Conservation (phyloP, 2,797 vertebrate genomes). For the Epinephelus malabaricus region DNA sequence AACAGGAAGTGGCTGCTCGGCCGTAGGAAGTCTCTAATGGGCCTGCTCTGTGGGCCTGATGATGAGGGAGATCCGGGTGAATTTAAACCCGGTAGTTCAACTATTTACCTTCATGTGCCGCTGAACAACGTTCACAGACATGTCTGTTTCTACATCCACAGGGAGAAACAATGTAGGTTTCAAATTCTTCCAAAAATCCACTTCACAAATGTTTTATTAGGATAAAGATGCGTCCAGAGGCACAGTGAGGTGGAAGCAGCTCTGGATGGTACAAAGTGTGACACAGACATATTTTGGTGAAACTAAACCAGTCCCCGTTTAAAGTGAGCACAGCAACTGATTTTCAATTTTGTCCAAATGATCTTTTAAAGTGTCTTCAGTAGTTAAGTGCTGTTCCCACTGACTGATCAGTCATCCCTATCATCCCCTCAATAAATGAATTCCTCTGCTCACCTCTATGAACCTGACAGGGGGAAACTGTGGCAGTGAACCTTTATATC, state of each 20-base stretch:
- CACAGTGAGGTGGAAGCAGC: not conserved
- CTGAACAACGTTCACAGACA: too few species aligned
- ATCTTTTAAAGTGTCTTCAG: not conserved
- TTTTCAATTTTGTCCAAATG: constrained; percentile 18
- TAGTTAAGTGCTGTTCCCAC: not conserved
- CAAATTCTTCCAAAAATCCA: not conserved
- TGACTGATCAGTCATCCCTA: not conserved
- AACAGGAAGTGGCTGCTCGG: too few species aligned
- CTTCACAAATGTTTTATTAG: not conserved
- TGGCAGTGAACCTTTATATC: not conserved
- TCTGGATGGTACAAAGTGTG: too few species aligned
- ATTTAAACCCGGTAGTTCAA: too few species aligned
- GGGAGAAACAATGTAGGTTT: not conserved
- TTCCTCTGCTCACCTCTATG: constrained; percentile 11
- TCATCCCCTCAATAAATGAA: constrained; percentile 9
- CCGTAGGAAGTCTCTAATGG: too few species aligned
- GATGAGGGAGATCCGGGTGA: too few species aligned
- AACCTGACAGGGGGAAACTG: not conserved
- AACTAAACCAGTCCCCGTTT: not conserved
- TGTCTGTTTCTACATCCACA: too few species aligned
- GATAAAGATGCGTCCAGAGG: not conserved
- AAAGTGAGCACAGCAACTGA: not conserved
- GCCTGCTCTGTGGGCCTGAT: too few species aligned
- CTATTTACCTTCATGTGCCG: too few species aligned
- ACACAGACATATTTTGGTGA: too few species aligned